Base-by-base conservation (phyloP, 2,797 vertebrate species). In the Apogon talboti region DNA sequence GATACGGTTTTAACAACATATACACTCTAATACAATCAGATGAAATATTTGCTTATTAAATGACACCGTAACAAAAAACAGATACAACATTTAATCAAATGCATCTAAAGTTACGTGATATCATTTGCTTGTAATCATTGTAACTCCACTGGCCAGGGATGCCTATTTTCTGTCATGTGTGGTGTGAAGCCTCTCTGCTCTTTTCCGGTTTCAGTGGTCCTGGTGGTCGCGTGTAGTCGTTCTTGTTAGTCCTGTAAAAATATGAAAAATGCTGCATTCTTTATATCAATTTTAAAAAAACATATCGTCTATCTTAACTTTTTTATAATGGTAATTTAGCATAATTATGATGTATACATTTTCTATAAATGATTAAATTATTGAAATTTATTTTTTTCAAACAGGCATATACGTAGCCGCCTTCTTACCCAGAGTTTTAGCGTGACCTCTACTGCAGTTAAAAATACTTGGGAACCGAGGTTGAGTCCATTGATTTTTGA, bases 381-480 rank as follows among this genome's bases (percentile, higher is more conserved):
- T 9, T 2, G 0, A 11, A 10, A 30, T 16, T 3, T 13, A 57
- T 57, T 7, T 13, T 45, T 12, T 2, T 52, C 1, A 1, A 0
- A 13, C 89, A 93, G 93, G 94, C 94, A 76, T 33, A 70, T 74
- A 0, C 0, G 18, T 0, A 4, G 72, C 28, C 79, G 46, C 42
- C 89, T 62, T 8, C 50, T 57, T 73, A 49, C 66, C 56, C 55
- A 76, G 80, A 87, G 71, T 87, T 88, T 87, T 66, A 87, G 84
- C 78, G 73, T 94, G 93, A 95, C 94, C 94, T 95, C 93, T 94
- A 94, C 84, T 88, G 91, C 93, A 80, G 89, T 90, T 93, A 91
- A 93, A 93, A 94, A 93, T 88, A 94, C 84, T 89, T 67, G 67
- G 50, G 28, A 85, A 77, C 72, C 79, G 88, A 90, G 85, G 73